Evolutionary conservation across 2,888 invertebrate species (phyloP).

Genomic region (Rhingia campestris): DNA sequence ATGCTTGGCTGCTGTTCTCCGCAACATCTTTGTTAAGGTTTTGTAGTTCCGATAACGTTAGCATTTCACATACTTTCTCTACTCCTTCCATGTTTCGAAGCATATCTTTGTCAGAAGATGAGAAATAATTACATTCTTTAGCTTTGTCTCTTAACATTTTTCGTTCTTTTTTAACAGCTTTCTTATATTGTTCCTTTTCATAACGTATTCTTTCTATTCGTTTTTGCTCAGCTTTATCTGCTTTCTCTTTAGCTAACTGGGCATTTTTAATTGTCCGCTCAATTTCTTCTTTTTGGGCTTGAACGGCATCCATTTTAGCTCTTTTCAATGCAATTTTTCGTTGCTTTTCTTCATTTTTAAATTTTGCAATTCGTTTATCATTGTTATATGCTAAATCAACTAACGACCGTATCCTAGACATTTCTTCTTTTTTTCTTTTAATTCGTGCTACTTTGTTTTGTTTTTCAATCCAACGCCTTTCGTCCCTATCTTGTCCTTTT

Average conservation of each 20-base stretch:
- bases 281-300: constrained; percentile 92
- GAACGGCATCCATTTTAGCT: constrained; percentile 92
- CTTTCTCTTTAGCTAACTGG: constrained; percentile 89
- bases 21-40: constrained; percentile 89
- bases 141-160: constrained; percentile 91
- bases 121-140: constrained; percentile 92
- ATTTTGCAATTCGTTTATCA: constrained; percentile 95
- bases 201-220: constrained; percentile 91
- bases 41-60: constrained; percentile 89
- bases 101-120: constrained; percentile 87
- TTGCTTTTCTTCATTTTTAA: constrained; percentile 97
- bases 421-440: constrained; percentile 98
- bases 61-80: constrained; percentile 94
- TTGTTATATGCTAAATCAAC: constrained; percentile 97
- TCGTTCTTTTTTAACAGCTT: constrained; percentile 92
- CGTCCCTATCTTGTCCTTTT: constrained; percentile 97
- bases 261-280: constrained; percentile 90
- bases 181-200: constrained; percentile 93
- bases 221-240: constrained; percentile 92
- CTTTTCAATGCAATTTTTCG: constrained; percentile 93
- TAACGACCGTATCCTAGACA: constrained; percentile 93
- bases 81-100: constrained; percentile 94
- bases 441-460: constrained; percentile 96
- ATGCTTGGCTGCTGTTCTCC: constrained; percentile 86
- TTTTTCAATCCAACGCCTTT: constrained; percentile 98